Base-by-base conservation (phyloP, 2,888 invertebrate species). In the Litoditis marina region DNA sequence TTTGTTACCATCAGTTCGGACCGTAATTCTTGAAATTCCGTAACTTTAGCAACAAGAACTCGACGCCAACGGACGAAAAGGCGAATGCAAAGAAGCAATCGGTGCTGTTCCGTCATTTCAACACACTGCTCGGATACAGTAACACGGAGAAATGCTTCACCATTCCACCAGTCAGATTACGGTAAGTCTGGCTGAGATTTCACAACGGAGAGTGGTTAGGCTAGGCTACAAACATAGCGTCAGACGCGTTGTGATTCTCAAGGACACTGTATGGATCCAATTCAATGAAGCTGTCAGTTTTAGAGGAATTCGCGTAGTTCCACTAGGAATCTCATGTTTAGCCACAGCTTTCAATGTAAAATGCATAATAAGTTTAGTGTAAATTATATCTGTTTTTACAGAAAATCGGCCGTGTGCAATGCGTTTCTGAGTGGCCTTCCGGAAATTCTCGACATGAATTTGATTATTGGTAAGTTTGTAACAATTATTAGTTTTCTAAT, bases 361-460 rank as follows among this genome's bases (percentile, higher is more conserved):
- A 50, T n/a, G 28, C 4, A 31, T 13, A 2, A 8, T 8, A 16
- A 25, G 25, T 19, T 22, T 34, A 16, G 44, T n/a, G 49, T 19
- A 27, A 25, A 47, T 47, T 22, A 39, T 42, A n/a, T n/a, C n/a
- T n/a, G n/a, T n/a, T n/a, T n/a, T 81, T 83, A 2, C 85, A 91
- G 95, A 78, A 88, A 89, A 63, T 94, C 94, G 0, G 91, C 95
- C 0, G 92, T 94, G 1, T 95, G 95, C 85, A 94, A 94, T 85
- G 93, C 93, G 0, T 96, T 95, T 83, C 86, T 98, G 83, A 89
- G 92, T 32, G 94, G 92, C 82, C 85, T 96, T 67, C 93, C 95
- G 0, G 78, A 86, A 83, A 85, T 98, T 13, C 83, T 98, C 81
- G 98, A 98, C 84, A 92, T 93, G 84, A 98, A 98, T 85, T 92